Evolutionary conservation across 2,113 vertebrate genomes (phyloP), one percentile per base, ranked within the genome.

Genomic region (Tragelaphus strepsiceros): DNA sequence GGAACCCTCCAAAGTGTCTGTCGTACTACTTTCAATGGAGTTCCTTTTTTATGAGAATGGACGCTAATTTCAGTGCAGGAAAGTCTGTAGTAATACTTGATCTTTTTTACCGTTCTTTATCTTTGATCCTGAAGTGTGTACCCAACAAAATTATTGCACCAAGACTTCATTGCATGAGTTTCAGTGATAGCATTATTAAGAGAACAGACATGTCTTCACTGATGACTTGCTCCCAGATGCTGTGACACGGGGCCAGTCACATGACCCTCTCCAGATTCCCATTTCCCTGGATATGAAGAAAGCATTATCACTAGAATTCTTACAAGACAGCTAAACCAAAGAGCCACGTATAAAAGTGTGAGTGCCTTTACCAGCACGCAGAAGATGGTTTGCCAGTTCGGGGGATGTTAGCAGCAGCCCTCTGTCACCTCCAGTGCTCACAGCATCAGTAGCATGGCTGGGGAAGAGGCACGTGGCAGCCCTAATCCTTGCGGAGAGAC

Each of bases 361-460:
- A 22, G 2, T 28, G 39, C 46, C 21, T 30, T 19, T 54, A 5
- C 32, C 32, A 14, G 2, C 58, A 3, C 51, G 2, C 0, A 16
- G 10, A 53, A 19, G 30, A 11, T 17, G 39, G 5, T 7, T 17
- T 21, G 7, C 43, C 12, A 19, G 59, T 3, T 3, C 14, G 16
- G 56, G 39, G 61, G 30, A 1, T 2, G 2, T 1, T 7, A 5
- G 7, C 35, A 28, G 3, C 7, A 35, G 61, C n/a, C 61, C 14
- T 4, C 0, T 3, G 0, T 56, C 24, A 0, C 53, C 80, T 17
- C 54, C 32, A 6, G 19, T 2, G 24, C 16, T 7, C 3, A 0
- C 2, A 35, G 67, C 61, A 10, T 22, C 35, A n/a, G 74, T 46
- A 19, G 22, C 11, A 21, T 2, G 7, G 0, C 13, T 3, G 43